Evolutionary conservation across 2,113 vertebrate genomes (phyloP), one percentile per base, ranked within the genome.

Genomic region (Cinclus cinclus): DNA sequence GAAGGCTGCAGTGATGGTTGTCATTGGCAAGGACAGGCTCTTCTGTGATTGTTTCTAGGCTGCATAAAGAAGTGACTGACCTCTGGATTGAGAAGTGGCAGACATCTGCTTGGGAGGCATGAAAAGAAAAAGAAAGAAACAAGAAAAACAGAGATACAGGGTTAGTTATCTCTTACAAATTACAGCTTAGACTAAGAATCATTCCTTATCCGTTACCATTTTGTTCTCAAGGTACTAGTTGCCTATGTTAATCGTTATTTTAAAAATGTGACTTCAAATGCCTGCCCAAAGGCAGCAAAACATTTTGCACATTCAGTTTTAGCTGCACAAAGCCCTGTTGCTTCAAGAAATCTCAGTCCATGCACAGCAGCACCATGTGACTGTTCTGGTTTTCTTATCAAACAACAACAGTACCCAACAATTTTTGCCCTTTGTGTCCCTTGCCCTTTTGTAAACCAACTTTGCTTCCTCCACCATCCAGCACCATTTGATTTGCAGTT

Each of bases 41-140:
- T 96, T 99, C 99, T 15, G 97, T 97, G 76, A 98, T 98, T 39
- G 98, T 98, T 96, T 98, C 98, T 95, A 99, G 98, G 96, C 97
- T 97, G 96, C 97, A 97, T 93, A 97, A 97, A 84, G 98, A 98
- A 82, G 97, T 95, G 92, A 95, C 90, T 75, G 98, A 97, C 97
- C 96, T 98, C 97, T 98, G 98, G 50, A 95, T 76, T 39, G 98
- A 97, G 91, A 96, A 94, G 93, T 87, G 96, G 94, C 93, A 96
- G 97, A 87, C 42, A 21, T 98, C 99, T 99, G 31, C 50, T 75
- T 21, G 55, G 69, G 92, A 92, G 64, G 70, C 88, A 89, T 5
- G 64, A 47, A 65, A 80, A 84, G 62, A 88, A 35, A 91, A 78
- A 92, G 68, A 96, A 64, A 89, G 63, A 90, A 83, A 94, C 37